Evolutionary conservation across 2,888 invertebrate species (phyloP).

Genomic region (Euplexia lucipara): DNA sequence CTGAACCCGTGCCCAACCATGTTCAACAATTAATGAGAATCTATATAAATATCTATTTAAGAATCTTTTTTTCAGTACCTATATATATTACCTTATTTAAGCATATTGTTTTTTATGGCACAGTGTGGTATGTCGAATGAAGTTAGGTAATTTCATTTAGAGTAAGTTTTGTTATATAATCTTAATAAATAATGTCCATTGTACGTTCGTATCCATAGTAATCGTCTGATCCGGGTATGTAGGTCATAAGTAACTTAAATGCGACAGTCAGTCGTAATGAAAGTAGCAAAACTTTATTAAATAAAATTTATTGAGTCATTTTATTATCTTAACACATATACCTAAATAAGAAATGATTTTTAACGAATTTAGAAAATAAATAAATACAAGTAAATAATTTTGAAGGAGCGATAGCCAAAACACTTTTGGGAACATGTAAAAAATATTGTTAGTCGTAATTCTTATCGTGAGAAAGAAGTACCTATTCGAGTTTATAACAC

Average conservation of each 20-base stretch:
- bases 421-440: neutral
- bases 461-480: slow-evolving; percentile 39
- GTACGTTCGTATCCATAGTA: no score
- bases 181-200: no score
- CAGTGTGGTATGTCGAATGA: no score
- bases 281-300: neutral
- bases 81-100: no score
- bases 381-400: slow-evolving; percentile 16
- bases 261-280: slow-evolving; percentile 1
- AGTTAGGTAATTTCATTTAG: no score
- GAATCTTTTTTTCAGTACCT: no score
- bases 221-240: no score
- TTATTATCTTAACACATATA: slow-evolving; percentile 12
- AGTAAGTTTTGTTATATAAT: no score
- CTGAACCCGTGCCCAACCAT: no score
- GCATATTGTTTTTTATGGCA: no score
- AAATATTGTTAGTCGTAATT: slow-evolving; percentile 4
- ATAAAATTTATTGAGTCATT: slow-evolving; percentile 24
- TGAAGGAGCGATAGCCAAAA: slow-evolving; percentile 1
- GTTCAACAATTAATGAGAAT: no score
- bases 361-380: neutral
- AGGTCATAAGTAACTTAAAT: neutral
- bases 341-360: neutral
- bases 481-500: slow-evolving; percentile 14
- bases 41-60: no score